These are phyloP conservation scores for Mythimna ferrago DNA, from an alignment of 2,888 invertebrate genomes.

Conservation along the genomic window DNA sequence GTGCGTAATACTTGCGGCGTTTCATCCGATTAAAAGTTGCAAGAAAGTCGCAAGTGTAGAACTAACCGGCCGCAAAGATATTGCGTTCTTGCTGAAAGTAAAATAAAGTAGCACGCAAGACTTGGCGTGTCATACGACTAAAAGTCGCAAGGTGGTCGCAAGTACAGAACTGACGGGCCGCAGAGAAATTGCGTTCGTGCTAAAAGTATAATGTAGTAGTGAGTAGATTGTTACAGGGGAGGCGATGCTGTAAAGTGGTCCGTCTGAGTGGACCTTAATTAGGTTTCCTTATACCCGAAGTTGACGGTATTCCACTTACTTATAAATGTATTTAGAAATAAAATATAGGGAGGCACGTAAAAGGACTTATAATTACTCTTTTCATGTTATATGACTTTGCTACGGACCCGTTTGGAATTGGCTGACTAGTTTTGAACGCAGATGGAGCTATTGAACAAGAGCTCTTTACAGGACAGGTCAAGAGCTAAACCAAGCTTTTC, in stretches of 20 bases:
- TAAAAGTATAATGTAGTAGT: constrained; percentile 52
- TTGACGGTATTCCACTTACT: constrained; percentile 43
- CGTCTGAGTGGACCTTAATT: constrained; percentile 61
- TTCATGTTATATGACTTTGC: constrained; percentile 8
- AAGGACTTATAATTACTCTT: constrained; percentile 22
- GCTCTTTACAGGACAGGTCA: not conserved
- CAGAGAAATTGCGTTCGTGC: constrained; percentile 32
- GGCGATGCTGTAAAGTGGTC: constrained; percentile 50
- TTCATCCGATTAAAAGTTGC: constrained; percentile 1
- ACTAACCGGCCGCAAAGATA: too few relatives aligned
- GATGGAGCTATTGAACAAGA: constrained; percentile 2
- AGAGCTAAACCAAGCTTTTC: constrained; percentile 9
- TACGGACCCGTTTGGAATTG: constrained; percentile 6
- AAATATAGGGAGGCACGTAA: constrained; percentile 14
- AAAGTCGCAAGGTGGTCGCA: constrained; percentile 43
- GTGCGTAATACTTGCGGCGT: not conserved
- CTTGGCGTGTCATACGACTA: not conserved
- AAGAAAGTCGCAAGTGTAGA: not conserved
- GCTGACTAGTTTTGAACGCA: constrained; percentile 12
- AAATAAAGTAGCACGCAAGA: too few relatives aligned
- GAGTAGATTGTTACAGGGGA: constrained; percentile 35
- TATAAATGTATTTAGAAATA: constrained; percentile 33
- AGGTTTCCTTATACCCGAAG: constrained; percentile 52
- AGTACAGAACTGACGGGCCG: not conserved
- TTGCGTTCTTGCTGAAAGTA: too few relatives aligned